Base-by-base conservation (phyloP, 2,113 vertebrate species). In the Origma solitaria region DNA sequence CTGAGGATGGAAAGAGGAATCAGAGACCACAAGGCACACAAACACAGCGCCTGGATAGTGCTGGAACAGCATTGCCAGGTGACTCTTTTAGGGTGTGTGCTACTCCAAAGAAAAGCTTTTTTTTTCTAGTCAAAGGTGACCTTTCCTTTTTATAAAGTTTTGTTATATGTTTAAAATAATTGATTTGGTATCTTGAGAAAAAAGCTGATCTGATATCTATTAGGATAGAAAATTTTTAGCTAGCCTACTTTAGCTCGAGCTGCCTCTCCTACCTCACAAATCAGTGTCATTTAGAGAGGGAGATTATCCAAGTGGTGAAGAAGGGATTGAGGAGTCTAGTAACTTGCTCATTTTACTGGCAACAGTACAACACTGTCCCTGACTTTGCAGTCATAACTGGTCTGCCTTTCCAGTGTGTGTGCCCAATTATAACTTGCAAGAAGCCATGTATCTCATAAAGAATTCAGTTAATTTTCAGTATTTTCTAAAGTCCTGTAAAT, bases 381-480 rank as follows among this genome's bases (percentile, higher is more conserved):
- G 10, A 87, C 87, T 75, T 71, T 89, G 77, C 61, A 79, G 10
- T 49, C 11, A 0, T 72, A 69, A 33, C 57, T 25, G 51, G 31
- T 75, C 91, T 95, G 70, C 50, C 73, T 85, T 85, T 76, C 45
- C 62, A 65, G 14, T 20, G 25, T 1, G 0, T 30, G 27, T 73
- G 78, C 42, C 86, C 91, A 94, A 76, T 95, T 94, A 95, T 83
- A 82, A 73, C 56, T 93, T 80, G 37, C 47, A 95, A 90, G 90
- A 83, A 88, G 57, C 20, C 60, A 35, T 53, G 68, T 88, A 86
- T 28, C 62, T 92, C 76, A 82, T 90, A 60, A 92, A 96, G 65
- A 88, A 94, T 93, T 88, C 40, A 80, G 82, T 77, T 76, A 47
- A 51, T 94, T 94, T 97, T 92, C 95, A 93, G 2, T 86, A 83